These are phyloP conservation scores for Suillia variegata DNA, from an alignment of 2,888 invertebrate genomes.

Conservation along the genomic window DNA sequence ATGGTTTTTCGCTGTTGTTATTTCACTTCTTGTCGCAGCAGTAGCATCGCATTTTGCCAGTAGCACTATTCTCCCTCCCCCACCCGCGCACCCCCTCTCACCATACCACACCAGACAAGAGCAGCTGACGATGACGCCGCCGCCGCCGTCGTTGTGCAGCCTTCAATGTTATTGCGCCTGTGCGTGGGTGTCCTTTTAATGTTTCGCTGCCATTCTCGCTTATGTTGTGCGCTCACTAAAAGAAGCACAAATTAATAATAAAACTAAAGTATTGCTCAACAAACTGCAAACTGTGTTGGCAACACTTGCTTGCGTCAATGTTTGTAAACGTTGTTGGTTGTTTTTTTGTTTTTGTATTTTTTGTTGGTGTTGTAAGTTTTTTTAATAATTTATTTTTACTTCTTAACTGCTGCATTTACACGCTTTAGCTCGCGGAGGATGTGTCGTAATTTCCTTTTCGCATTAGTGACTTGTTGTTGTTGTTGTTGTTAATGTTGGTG, in stretches of 20 bases:
- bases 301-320: slow-evolving; percentile 2
- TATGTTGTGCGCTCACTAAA: neutral
- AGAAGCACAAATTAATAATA: slow-evolving; percentile 1
- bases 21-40: no score
- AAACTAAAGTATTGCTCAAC: neutral
- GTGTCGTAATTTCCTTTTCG: slow-evolving; percentile 2
- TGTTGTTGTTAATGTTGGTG: neutral
- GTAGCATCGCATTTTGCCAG: neutral
- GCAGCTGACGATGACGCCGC: neutral
- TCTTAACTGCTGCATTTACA: no score
- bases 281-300: neutral
- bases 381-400: no score
- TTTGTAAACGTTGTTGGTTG: neutral
- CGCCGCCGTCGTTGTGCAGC: neutral
- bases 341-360: neutral
- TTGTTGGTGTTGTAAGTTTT: neutral
- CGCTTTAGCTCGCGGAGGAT: no score
- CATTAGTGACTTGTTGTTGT: neutral
- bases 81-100: no score
- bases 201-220: neutral
- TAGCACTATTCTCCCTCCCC: neutral
- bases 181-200: neutral
- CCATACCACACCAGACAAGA: no score
- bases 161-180: neutral
- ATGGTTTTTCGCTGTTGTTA: no score